Percentiles rank a stretch among this genome's conserved stretches.
Evolutionary conservation across 1,140 invertebrate genomes (phyloP).

Genomic region (Meteorus sp.): DNA sequence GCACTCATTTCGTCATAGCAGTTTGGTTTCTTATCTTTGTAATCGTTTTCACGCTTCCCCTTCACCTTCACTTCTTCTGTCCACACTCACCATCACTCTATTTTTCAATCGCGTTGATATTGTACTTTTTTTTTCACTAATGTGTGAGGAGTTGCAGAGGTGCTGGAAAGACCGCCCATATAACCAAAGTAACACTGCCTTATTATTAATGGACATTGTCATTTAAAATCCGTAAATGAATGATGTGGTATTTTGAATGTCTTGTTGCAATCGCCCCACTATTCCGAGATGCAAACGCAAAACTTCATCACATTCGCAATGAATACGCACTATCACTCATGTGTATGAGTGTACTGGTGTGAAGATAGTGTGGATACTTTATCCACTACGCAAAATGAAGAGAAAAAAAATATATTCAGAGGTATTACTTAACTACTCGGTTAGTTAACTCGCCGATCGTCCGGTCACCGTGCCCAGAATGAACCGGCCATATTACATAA

Average conservation of each 20-base stretch:
- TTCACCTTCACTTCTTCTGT: background rate
- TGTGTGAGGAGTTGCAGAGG: background rate
- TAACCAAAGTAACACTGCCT: background rate
- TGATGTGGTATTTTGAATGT: background rate
- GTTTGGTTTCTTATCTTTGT: slow-evolving; percentile 2
- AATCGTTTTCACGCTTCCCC: background rate
- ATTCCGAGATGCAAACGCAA: background rate
- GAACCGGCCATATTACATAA: slow-evolving; percentile 10
- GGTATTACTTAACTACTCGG: slow-evolving; percentile 7
- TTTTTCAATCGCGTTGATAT: background rate
- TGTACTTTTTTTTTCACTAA: slow-evolving; percentile 4
- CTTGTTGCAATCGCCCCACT: background rate
- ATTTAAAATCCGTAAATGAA: background rate
- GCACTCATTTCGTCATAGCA: background rate
- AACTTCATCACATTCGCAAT: slow-evolving; percentile 3
- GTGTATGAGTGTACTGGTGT: background rate
- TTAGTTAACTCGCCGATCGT: slow-evolving; percentile 11
- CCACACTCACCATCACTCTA: background rate
- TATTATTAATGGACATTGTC: background rate
- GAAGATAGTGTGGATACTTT: too few relatives aligned
- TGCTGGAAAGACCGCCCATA: slow-evolving; percentile 7
- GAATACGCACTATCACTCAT: background rate
- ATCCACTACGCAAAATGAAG: too few relatives aligned
- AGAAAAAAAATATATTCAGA: background rate
- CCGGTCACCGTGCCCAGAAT: slow-evolving; percentile 13